Evolutionary conservation across 2,113 vertebrate species (phyloP).

Genomic region (Polyodon spathula): DNA sequence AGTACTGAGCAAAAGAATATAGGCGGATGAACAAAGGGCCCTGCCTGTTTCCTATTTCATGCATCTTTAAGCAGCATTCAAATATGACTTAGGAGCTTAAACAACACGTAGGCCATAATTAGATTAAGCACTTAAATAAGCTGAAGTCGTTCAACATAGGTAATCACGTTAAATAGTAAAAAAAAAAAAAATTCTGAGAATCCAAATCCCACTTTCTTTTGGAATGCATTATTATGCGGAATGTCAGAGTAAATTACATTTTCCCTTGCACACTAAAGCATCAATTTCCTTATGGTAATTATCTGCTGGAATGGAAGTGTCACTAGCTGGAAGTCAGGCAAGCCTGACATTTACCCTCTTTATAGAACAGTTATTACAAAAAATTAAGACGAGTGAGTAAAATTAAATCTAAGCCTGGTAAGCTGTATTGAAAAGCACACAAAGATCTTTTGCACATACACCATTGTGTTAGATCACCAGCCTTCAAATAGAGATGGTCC

Average conservation of each 20-base stretch:
- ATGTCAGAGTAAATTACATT: constrained; percentile 99
- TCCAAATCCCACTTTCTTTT: constrained; percentile 93
- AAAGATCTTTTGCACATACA: constrained; percentile 79
- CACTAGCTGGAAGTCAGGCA: constrained; percentile 89
- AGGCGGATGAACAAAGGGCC: constrained; percentile 39
- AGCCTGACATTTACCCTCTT: constrained; percentile 98
- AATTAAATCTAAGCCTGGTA: constrained; percentile 88
- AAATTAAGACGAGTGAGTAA: constrained; percentile 95
- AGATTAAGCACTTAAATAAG: constrained; percentile 88
- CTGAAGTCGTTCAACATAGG: constrained; percentile 89
- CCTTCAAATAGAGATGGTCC: constrained; percentile 84
- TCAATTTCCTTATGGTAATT: constrained; percentile 99
- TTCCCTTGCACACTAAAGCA: constrained; percentile 95
- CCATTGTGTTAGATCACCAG: constrained; percentile 75
- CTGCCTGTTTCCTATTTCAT: constrained; percentile 72
- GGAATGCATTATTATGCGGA: constrained; percentile 92
- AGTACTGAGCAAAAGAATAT: constrained; percentile 41
- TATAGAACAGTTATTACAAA: constrained; percentile 90
- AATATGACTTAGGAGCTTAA: constrained; percentile 64
- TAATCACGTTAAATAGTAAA: constrained; percentile 98
- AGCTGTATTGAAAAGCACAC: constrained; percentile 71
- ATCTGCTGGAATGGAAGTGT: constrained; percentile 99
- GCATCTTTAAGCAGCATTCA: constrained; percentile 86
- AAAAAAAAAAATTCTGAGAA: constrained; percentile 92
- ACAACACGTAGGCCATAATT: constrained; percentile 83